Conservation (phyloP, 1,140 invertebrate species). For the Tetragnatha versicolor region DNA sequence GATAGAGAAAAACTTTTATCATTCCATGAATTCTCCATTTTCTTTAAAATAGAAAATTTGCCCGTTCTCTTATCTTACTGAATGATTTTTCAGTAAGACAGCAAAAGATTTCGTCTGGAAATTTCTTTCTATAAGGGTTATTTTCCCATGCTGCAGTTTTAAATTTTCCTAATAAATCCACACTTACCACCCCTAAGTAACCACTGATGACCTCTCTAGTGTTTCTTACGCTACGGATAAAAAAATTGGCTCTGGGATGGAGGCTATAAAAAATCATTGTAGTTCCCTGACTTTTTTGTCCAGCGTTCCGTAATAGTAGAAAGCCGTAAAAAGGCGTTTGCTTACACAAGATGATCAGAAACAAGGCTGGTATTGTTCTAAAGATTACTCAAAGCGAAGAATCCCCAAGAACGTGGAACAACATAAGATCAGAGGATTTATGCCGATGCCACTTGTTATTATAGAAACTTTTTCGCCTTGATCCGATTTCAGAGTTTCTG, state of each 20-base stretch:
- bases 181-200: too few species aligned
- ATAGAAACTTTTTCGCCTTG: background rate
- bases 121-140: too few species aligned
- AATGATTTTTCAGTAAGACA: too few species aligned
- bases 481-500: constrained; percentile 1
- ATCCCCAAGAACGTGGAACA: background rate
- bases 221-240: too few species aligned
- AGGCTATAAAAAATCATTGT: background rate
- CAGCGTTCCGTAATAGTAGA: background rate
- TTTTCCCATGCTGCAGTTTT: too few species aligned
- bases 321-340: background rate
- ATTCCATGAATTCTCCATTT: too few species aligned
- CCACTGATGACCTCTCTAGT: too few species aligned
- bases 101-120: too few species aligned
- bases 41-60: too few species aligned
- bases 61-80: too few species aligned
- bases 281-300: background rate
- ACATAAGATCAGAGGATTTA: constrained; percentile 3
- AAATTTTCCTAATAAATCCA: too few species aligned
- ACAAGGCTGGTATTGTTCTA: constrained; percentile 8
- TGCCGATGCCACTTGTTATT: background rate
- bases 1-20: too few species aligned
- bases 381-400: constrained; percentile 9
- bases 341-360: background rate
- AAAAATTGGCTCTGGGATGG: background rate